Percentiles rank a stretch among this genome's conserved stretches.
phyloP scores from a whole-genome alignment of 2,888 invertebrate genomes.

The Steromphala cineraria region DNA sequence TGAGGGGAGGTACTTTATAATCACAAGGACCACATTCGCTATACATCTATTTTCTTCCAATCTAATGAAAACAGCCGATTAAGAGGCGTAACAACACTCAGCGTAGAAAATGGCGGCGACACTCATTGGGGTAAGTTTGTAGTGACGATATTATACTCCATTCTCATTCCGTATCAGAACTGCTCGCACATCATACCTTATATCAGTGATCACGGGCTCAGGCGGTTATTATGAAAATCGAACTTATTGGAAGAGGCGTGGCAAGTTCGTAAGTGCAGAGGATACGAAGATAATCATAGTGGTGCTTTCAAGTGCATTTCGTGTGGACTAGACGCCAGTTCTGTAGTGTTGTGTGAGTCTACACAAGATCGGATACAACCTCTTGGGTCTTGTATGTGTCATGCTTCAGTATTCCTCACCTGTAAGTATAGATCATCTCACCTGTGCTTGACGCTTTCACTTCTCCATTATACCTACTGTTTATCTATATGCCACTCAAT shows the following conservation, averaged over 20 bases:
- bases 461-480: too few relatives aligned
- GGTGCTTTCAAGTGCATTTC: background rate
- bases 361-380: background rate
- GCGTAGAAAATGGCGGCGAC: conserved; percentile 8
- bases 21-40: background rate
- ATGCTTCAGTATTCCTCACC: conserved; percentile 11
- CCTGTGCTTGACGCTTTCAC: too few relatives aligned
- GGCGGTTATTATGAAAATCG: conserved; percentile 17
- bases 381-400: background rate
- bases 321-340: background rate
- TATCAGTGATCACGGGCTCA: background rate
- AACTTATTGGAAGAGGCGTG: conserved; percentile 11
- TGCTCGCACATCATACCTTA: background rate
- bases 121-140: conserved; percentile 12
- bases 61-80: conserved; percentile 4
- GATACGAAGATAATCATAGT: background rate
- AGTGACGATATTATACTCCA: background rate
- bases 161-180: background rate
- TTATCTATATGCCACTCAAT: too few relatives aligned
- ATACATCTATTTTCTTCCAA: conserved; percentile 1
- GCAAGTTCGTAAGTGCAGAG: background rate
- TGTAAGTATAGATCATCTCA: background rate
- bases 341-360: background rate
- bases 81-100: background rate
- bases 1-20: background rate